Base-by-base conservation (phyloP, 2,888 invertebrate genomes). In the Diloba caeruleocephala region DNA sequence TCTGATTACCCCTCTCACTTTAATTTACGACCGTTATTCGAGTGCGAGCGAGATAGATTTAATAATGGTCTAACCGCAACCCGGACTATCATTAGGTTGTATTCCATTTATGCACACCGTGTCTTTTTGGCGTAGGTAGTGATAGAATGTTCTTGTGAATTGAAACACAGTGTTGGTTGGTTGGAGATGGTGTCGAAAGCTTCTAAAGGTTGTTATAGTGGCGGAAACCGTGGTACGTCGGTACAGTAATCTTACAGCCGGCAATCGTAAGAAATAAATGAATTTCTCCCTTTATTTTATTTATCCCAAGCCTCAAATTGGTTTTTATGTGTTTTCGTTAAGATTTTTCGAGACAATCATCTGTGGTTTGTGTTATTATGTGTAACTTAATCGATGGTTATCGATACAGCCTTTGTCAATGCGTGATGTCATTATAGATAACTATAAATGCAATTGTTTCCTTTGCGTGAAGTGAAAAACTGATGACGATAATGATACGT, bases 41-140 rank as follows among this genome's bases (percentile, higher is more conserved):
- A 72, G 92, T 82, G 86, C 71, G 88, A 92, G 84, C 46, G 90
- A 84, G 92, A 91, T 62, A 79, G 82, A 82, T 66, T 86, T 88
- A 89, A 89, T 92, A 86, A 92, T 83, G 87, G 85, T 76, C 80
- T 87, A 87, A 92, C 92, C 92, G 83, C 92, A 91, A 81, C 84
- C 72, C 78, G 74, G 75, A 79, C 87, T 89, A 87, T 92, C 90
- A 91, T 92, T 92, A 91, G 82, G 75, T 77, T 70, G 82, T 85
- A 78, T 87, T 87, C 87, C 88, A 88, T 80, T 84, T 82, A 81
- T 63, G 76, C 71, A 78, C 74, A 74, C 74, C 49, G 78, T 64
- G 69, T 66, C 69, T 70, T 66, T 60, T 37, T 15, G 21, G 44
- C 65, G 53, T 64, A 15, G 42, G 41, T 42, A 58, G 36, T 56